Evolutionary conservation across 2,888 invertebrate genomes (phyloP), one percentile per base, ranked within the genome.

Genomic region (Drosophila paramelanica): DNA sequence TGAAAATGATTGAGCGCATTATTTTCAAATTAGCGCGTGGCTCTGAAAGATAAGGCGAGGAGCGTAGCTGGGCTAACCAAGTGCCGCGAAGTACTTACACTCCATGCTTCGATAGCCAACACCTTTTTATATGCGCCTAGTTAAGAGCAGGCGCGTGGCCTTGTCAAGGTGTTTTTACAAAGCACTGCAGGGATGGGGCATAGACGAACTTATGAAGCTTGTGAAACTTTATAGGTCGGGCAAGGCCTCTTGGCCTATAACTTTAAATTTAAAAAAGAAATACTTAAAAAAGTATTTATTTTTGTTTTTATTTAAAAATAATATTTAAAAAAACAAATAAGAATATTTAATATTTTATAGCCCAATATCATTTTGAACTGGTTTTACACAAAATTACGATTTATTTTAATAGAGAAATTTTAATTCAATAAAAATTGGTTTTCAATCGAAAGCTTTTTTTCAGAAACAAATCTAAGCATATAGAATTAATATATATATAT

Each of bases 21-120:
- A 89, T 90, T 89, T 90, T 89, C 82, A 90, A 89, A 89, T 90
- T 90, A 89, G 81, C 90, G 79, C 90, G 81, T 78, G 87, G 82
- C 85, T 74, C 47, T 39, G 51, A 61, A 56, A 60, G 53, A 47
- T 62, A 66, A 67, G 58, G 45, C 10, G 11, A 1, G 17, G 33
- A 36, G 14, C 8, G 17, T 10, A 3, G 57, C 23, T 3, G 42
- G n/a, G 45, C 25, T 11, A 27, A 10, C 8, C 27, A 46, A 62
- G 62, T 60, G 33, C 43, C 43, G 36, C 13, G 47, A 73, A 67
- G 56, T 57, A 57, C 73, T 49, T 49, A 39, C 53, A 53, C n/a
- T 46, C 36, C 61, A 73, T 73, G 76, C 76, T 56, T 76, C 60
- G 69, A 69, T 59, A 62, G 64, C 51, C 33, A 57, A 64, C 58